Conservation (phyloP, 2,888 invertebrate species). For the Operophtera brumata region DNA sequence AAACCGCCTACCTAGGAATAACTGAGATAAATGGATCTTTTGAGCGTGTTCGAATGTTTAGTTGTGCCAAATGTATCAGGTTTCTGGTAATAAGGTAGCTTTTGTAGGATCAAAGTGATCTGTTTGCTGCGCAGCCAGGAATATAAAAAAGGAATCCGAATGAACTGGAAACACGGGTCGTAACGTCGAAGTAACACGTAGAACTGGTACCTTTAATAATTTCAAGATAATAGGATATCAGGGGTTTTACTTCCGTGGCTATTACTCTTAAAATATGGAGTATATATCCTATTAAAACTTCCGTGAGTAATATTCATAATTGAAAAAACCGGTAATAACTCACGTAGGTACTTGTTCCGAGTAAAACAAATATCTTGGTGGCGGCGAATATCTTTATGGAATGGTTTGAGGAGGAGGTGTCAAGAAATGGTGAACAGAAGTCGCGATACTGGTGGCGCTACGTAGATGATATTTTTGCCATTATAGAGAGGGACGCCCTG, state of each 20-base stretch:
- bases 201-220: background rate
- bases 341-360: no score
- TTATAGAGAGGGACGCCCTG: no score
- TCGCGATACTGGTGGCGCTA: no score
- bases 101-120: background rate
- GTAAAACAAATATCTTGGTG: no score
- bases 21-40: constrained; percentile 22
- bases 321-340: no score
- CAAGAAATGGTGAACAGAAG: no score
- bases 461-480: no score
- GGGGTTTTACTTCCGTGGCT: background rate
- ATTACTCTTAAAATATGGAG: no score
- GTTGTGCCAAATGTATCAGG: constrained; percentile 17
- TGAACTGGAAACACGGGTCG: constrained; percentile 2
- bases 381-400: no score
- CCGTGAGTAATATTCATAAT: no score
- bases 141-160: background rate
- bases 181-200: background rate
- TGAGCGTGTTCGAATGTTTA: constrained; percentile 6
- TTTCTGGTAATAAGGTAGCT: background rate
- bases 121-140: background rate
- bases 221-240: background rate
- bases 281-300: no score
- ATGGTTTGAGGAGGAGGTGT: no score
- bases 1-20: constrained; percentile 64